phyloP scores from a whole-genome alignment of 2,888 invertebrate species.

The Apodemia duryi region DNA sequence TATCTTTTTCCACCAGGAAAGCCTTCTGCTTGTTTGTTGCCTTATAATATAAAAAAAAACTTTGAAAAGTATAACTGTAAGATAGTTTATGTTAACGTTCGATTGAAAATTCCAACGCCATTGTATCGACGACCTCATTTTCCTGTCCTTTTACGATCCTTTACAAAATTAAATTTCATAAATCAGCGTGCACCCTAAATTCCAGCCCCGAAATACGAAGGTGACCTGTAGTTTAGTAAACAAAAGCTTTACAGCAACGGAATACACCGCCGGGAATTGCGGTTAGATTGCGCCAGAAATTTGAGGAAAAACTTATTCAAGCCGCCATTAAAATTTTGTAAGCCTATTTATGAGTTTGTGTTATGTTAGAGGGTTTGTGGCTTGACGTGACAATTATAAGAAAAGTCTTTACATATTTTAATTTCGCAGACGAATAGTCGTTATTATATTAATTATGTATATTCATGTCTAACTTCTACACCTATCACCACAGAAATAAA shows the following conservation, averaged over 20 bases:
- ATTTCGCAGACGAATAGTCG: no score
- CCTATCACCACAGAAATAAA: no score
- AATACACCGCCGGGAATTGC: not conserved
- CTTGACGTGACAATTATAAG: not conserved
- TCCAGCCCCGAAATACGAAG: constrained; percentile 15
- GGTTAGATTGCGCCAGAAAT: constrained; percentile 20
- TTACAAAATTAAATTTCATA: constrained; percentile 7
- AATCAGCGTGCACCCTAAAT: not conserved
- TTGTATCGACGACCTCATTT: no score
- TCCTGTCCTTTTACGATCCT: not conserved
- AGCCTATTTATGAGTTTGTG: not conserved
- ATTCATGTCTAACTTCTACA: no score
- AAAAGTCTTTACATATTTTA: not conserved
- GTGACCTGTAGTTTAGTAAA: constrained; percentile 19
- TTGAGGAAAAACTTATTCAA: constrained; percentile 25
- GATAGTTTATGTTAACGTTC: no score
- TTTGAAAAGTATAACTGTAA: no score
- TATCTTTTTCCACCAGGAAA: no score
- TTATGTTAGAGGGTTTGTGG: not conserved
- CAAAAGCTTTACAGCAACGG: constrained; percentile 24
- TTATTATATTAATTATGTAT: no score
- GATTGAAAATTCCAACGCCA: no score
- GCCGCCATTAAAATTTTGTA: constrained; percentile 15
- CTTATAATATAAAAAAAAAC: no score
- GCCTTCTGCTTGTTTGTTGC: no score